phyloP scores from a whole-genome alignment of 2,888 invertebrate genomes.

The Ditula angustiorana region DNA sequence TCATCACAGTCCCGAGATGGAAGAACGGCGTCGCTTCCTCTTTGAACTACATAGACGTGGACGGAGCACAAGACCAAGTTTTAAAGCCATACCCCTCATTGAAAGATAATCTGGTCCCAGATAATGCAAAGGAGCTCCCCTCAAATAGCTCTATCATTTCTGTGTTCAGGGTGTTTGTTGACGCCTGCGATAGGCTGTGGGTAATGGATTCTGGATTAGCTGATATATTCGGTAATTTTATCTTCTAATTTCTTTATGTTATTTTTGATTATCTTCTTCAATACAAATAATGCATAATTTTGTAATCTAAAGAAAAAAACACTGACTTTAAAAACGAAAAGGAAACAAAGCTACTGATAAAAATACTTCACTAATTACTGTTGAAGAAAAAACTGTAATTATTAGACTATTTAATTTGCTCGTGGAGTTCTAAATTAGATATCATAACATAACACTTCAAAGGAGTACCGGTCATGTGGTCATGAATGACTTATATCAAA shows the following conservation, averaged over 20 bases:
- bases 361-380: no score
- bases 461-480: no score
- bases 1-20: slow-evolving; percentile 90
- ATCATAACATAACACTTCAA: no score
- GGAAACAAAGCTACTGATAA: no score
- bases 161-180: slow-evolving; percentile 90
- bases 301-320: background rate
- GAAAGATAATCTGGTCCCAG: slow-evolving; percentile 91
- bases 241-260: no score
- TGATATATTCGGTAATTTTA: slow-evolving; percentile 87
- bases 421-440: no score
- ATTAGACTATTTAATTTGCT: no score
- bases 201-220: slow-evolving; percentile 92
- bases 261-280: background rate
- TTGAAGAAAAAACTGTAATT: no score
- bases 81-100: slow-evolving; percentile 92
- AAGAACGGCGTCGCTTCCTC: slow-evolving; percentile 89
- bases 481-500: no score
- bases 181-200: slow-evolving; percentile 93
- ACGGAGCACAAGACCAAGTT: slow-evolving; percentile 88
- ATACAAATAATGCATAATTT: background rate
- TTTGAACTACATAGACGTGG: slow-evolving; percentile 87
- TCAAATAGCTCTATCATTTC: slow-evolving; percentile 88
- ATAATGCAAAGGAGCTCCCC: slow-evolving; percentile 71
- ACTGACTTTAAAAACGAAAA: no score